These are phyloP conservation scores for Pyrocephalus nanus DNA, from an alignment of 2,797 vertebrate genomes.

Conservation along the genomic window DNA sequence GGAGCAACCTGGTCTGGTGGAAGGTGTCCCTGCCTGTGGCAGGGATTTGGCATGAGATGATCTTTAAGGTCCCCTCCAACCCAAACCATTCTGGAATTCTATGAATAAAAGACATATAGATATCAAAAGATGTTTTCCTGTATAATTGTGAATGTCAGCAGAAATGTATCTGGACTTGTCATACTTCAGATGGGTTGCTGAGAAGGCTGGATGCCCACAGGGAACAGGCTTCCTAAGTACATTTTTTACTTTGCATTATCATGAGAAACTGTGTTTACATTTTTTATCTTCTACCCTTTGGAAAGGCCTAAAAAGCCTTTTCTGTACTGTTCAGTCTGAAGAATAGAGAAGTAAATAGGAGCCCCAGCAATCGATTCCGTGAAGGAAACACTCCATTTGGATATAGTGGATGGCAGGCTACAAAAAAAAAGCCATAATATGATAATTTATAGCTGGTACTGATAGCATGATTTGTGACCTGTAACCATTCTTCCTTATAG, in stretches of 20 bases:
- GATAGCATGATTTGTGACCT: not conserved
- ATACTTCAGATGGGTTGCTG: not conserved
- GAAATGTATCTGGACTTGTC: not conserved
- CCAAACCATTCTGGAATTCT: not conserved
- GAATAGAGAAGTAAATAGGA: not conserved
- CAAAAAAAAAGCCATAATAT: not conserved
- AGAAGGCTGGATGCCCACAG: not conserved
- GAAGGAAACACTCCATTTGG: not conserved
- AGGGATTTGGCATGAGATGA: not conserved
- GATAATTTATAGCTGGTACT: not conserved
- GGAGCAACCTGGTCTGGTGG: not conserved
- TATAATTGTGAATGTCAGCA: not conserved
- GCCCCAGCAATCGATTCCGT: not conserved
- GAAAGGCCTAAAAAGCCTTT: not conserved
- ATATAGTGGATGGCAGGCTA: not conserved
- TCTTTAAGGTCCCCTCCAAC: not conserved
- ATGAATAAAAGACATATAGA: not conserved
- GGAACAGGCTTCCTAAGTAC: not conserved
- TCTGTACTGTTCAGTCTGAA: not conserved
- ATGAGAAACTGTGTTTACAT: not conserved
- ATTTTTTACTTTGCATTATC: not conserved
- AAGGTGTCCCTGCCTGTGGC: not conserved
- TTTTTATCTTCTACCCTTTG: not conserved
- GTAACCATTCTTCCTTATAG: not conserved
- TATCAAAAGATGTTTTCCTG: not conserved